A percentile compares a stretch with the other conserved stretches of the same genome.
phyloP scores from a whole-genome alignment of 2,797 vertebrate species.

The Squalus acanthias region DNA sequence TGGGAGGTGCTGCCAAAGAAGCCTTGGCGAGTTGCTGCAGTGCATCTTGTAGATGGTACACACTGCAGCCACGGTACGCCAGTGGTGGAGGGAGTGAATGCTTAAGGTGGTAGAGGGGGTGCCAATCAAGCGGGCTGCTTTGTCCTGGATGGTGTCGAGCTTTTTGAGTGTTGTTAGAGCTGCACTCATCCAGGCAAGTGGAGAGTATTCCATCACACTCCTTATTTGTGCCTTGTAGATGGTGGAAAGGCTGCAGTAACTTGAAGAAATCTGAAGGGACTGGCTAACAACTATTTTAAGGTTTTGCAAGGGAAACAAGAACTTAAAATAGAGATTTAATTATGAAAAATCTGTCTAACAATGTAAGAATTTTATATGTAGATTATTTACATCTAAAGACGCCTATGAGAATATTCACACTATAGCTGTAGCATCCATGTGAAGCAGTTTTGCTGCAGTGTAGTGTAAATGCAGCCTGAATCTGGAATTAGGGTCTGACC shows the following conservation, averaged over 20 bases:
- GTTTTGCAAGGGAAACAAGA: not conserved
- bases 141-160: too few species aligned
- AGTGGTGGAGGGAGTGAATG: too few species aligned
- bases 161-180: too few species aligned
- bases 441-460: not conserved
- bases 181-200: too few species aligned
- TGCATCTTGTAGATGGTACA: too few species aligned
- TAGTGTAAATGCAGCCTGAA: not conserved
- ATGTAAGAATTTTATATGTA: not conserved
- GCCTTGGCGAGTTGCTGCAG: too few species aligned
- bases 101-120: too few species aligned
- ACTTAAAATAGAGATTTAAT: not conserved
- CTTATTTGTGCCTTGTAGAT: too few species aligned
- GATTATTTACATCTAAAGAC: not conserved
- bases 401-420: not conserved
- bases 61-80: too few species aligned
- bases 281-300: not conserved
- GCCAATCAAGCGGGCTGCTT: too few species aligned
- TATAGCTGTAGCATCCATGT: not conserved
- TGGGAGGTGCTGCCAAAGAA: too few species aligned
- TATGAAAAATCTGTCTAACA: not conserved
- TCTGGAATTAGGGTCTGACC: not conserved
- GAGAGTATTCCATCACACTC: too few species aligned
- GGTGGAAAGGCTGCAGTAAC: not conserved
- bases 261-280: not conserved